Evolutionary conservation across 2,888 invertebrate genomes (phyloP).

Genomic region (Muscina levida): DNA sequence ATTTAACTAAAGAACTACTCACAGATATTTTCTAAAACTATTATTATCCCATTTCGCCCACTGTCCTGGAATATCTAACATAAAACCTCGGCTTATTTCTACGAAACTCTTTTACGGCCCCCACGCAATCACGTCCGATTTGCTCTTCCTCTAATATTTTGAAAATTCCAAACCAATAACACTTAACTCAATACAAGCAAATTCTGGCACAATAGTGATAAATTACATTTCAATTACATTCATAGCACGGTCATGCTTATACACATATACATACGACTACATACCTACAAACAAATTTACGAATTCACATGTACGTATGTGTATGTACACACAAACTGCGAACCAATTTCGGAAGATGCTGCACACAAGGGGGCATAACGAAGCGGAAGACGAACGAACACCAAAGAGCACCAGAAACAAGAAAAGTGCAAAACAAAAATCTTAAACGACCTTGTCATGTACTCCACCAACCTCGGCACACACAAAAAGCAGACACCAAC

Average conservation of each 20-base stretch:
- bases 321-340: not conserved
- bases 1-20: too few species aligned
- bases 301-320: too few species aligned
- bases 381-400: not conserved
- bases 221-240: conserved; percentile 32
- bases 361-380: not conserved
- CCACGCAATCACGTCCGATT: too few species aligned
- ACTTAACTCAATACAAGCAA: conserved; percentile 25
- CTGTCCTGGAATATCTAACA: too few species aligned
- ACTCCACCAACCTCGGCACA: conserved; percentile 54
- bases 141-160: too few species aligned
- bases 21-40: too few species aligned
- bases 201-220: conserved; percentile 35
- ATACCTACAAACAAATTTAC: not conserved
- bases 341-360: conserved; percentile 2
- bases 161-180: conserved; percentile 9
- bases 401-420: conserved; percentile 4
- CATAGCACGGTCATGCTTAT: not conserved
- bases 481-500: not conserved
- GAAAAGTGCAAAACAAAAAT: conserved; percentile 41
- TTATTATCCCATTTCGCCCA: too few species aligned
- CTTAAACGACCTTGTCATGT: conserved; percentile 67
- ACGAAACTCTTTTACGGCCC: too few species aligned
- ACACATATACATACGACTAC: not conserved
- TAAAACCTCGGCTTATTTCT: too few species aligned